A percentile compares a stretch with the other conserved stretches of the same genome.
phyloP scores from a whole-genome alignment of 2,113 vertebrate genomes.

The Trichechus manatus region DNA sequence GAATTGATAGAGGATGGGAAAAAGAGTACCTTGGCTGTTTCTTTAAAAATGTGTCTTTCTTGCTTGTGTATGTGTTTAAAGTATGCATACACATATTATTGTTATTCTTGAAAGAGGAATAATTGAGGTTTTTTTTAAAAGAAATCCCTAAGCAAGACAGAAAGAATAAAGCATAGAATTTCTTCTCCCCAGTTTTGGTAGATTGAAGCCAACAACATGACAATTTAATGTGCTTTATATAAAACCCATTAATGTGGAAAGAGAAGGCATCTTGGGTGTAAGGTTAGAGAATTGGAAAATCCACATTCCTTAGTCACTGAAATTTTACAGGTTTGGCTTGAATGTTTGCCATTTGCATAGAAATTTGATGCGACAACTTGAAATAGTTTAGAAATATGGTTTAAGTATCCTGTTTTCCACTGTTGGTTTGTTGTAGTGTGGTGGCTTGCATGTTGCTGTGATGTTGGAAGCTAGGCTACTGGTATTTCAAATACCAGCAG shows the following conservation, averaged over 20 bases:
- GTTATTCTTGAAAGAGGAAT: not conserved
- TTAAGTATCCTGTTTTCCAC: no score
- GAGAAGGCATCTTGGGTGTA: not conserved
- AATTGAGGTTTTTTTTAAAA: not conserved
- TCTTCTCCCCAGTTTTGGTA: conserved; percentile 49
- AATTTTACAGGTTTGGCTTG: not conserved
- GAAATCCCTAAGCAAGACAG: conserved; percentile 39
- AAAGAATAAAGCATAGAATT: conserved; percentile 23
- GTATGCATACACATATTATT: not conserved
- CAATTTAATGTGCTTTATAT: conserved; percentile 55
- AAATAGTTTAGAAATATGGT: no score
- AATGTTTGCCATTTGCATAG: conserved; percentile 38
- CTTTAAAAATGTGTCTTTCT: not conserved
- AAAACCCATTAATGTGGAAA: conserved; percentile 57
- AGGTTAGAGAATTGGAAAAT: conserved; percentile 19
- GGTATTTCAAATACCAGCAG: no score
- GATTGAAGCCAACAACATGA: conserved; percentile 40
- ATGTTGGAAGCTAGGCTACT: no score
- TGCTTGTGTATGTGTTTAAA: not conserved
- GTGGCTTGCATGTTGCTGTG: no score
- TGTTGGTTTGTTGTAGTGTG: no score
- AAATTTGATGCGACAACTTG: not conserved
- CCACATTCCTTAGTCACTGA: not conserved
- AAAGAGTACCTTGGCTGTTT: not conserved
- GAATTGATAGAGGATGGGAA: not conserved